Base-by-base conservation (phyloP, 2,888 invertebrate species). In the Andrena flavipes region DNA sequence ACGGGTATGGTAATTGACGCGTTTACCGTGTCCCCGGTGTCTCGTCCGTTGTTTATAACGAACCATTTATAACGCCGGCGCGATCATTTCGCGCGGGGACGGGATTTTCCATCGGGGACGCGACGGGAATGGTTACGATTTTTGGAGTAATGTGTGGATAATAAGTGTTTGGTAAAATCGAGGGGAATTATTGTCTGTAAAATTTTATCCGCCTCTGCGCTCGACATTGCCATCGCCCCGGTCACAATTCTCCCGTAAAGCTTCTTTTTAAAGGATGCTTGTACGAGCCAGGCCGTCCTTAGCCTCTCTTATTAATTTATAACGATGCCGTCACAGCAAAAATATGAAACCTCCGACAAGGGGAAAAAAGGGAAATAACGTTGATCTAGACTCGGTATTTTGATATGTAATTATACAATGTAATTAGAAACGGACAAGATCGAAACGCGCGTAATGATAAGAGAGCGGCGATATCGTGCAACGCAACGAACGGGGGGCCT, bases 1-100 rank as follows among this genome's bases (percentile, higher is more conserved):
- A 71, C 62, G 59, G 42, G 54, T 7, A 80, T 48, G 71, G 62
- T 80, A 78, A 80, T 80, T 78, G 81, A 74, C 80, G 69, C 81
- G 80, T 80, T 81, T 79, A 81, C 49, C 68, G 67, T 35, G 67
- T 30, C 10, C n/a, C 48, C 68, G 42, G 68, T 56, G 30, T 62
- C 77, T 33, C 67, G 7, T 29, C 49, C 51, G 29, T 68, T 79
- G 68, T 78, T 80, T 80, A 78, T 73, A 71, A 79, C 72, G 62
- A 63, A 42, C 76, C 79, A 73, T 79, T 73, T 59, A 73, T 65
- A 68, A 59, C 35, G 20, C 42, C 30, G 26, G 13, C 4, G 13
- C 54, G 42, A 60, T 71, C 67, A 71, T 67, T 62, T 48, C n/a
- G 20, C 26, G 8, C 20, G 7, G 13, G 16, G 6, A 10, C 64